Conservation (phyloP, 30 jellyfish, hydroid and myxozoan genomes). For the Morbakka virulenta region DNA sequence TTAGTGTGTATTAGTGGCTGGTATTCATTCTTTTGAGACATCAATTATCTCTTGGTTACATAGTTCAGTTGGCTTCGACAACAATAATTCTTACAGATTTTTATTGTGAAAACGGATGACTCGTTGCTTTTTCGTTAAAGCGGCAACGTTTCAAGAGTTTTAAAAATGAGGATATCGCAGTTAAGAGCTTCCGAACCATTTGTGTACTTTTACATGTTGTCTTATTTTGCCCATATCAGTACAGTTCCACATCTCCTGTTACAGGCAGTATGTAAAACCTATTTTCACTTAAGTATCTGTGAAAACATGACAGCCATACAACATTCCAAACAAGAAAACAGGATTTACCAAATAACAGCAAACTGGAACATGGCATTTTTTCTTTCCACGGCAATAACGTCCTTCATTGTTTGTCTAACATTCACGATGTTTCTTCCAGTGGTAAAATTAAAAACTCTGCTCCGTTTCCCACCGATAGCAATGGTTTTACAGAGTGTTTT, state of each 20-base stretch:
- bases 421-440: constrained; percentile 33
- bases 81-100: no score
- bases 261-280: no score
- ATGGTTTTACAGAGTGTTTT: constrained; percentile 22
- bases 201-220: constrained; percentile 26
- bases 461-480: constrained; percentile 18
- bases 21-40: no score
- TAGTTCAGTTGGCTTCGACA: no score
- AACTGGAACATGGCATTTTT: constrained; percentile 25
- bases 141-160: no score
- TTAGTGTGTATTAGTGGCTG: no score
- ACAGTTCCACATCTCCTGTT: constrained; percentile 32
- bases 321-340: constrained; percentile 23
- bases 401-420: constrained; percentile 26
- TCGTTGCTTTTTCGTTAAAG: no score
- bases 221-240: constrained; percentile 16
- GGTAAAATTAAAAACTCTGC: constrained; percentile 13
- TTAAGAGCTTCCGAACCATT: constrained; percentile 51
- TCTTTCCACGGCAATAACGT: constrained; percentile 12
- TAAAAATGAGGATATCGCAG: no score
- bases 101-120: no score
- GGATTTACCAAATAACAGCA: constrained; percentile 22
- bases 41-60: no score
- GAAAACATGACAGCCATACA: no score
- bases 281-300: no score